phyloP scores from a whole-genome alignment of 23 tunicate genomes.

The Oikopleura vanhoeffeni region DNA sequence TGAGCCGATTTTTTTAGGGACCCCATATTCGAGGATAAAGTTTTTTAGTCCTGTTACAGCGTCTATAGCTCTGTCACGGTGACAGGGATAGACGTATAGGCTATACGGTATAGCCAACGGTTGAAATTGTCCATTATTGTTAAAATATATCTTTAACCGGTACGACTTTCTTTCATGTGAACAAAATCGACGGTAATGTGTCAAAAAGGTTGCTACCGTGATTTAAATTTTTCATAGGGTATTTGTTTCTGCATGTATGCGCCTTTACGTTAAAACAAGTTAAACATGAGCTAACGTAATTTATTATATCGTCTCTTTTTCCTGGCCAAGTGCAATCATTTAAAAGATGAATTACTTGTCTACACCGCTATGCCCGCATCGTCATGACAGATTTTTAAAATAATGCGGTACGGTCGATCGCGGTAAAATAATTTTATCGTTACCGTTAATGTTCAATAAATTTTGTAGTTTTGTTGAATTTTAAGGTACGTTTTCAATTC shows the following conservation, averaged over 20 bases:
- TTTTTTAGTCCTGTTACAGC: no score
- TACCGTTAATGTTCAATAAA: no score
- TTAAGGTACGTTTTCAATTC: no score
- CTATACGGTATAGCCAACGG: no score
- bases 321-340: background rate
- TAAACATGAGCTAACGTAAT: background rate
- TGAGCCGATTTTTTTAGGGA: no score
- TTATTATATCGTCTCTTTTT: background rate
- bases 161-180: background rate
- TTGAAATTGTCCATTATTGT: no score
- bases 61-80: no score
- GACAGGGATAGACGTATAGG: no score
- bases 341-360: background rate
- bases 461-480: no score
- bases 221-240: background rate
- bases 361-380: background rate
- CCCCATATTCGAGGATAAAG: no score
- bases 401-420: background rate
- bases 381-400: background rate
- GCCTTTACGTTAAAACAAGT: background rate
- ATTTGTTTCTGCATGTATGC: background rate
- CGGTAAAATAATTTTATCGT: no score
- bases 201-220: no score
- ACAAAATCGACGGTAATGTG: background rate
- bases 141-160: background rate